Percentiles rank a stretch among this genome's conserved stretches.
These are phyloP conservation scores for Rhabdornis inornatus DNA, from an alignment of 2,113 vertebrate genomes.

Conservation along the genomic window DNA sequence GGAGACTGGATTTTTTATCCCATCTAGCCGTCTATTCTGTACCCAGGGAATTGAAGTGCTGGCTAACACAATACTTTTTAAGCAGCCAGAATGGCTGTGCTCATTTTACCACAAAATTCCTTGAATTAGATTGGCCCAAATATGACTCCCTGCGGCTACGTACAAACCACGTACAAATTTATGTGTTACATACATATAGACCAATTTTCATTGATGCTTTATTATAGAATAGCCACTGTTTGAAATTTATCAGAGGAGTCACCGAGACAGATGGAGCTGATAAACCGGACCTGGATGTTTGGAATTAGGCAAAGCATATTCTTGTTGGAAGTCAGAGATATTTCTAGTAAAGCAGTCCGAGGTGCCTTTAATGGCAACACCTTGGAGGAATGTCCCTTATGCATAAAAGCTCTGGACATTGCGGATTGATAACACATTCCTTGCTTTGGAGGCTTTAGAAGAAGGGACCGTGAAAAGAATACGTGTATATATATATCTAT, in stretches of 20 bases:
- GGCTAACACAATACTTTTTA: not conserved
- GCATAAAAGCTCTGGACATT: not conserved
- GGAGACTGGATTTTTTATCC: not conserved
- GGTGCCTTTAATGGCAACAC: not conserved
- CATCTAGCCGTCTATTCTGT: not conserved
- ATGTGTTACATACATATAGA: not conserved
- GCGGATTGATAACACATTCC: not conserved
- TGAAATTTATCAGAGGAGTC: not conserved
- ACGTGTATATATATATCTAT: not conserved
- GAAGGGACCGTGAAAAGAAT: not conserved
- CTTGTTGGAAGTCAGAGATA: fast-evolving
- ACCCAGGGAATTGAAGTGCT: not conserved
- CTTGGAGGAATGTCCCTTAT: not conserved
- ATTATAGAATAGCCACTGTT: not conserved
- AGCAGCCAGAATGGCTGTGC: not conserved
- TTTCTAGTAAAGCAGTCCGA: not conserved
- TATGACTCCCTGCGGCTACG: not conserved
- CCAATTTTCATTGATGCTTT: not conserved
- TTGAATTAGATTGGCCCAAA: not conserved
- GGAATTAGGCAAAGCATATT: not conserved
- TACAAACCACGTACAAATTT: not conserved
- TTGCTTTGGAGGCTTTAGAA: not conserved
- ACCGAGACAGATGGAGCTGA: not conserved
- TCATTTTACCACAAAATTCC: not conserved
- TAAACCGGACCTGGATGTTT: not conserved